Evolutionary conservation across 1,140 invertebrate species (phyloP), one percentile per base, ranked within the genome.

Genomic region (Heliconius eleuchia): DNA sequence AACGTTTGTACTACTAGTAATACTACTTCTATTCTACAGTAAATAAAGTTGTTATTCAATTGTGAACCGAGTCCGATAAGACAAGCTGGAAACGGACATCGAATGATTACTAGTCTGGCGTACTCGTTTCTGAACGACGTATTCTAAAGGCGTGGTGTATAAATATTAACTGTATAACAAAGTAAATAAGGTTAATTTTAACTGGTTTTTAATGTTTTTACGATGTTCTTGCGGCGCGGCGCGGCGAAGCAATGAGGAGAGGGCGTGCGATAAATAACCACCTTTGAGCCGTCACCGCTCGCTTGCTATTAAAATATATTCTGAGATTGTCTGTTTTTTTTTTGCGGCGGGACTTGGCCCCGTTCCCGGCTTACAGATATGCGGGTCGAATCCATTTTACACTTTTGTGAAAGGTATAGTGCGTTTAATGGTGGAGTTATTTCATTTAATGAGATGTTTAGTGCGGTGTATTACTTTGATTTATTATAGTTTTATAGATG

Each of bases 251-350:
- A 91, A 91, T 92, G 91, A 91, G 42, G 89, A 92, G 91, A 94
- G 92, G 92, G 92, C 92, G 92, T 94, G 88, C 90, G 92, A 94
- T 94, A 94, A 94, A 94, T 93, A 92, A 92, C 90, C 91, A 90
- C 91, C 91, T 94, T 93, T 92, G 91, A 87, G 89, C 87, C 89
- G 90, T 93, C 90, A 91, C 91, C 91, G 92, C 88, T 83, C 91
- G 92, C 88, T 83, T 82, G 88, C 89, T 92, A 91, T 91, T 94
- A 91, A 93, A 93, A 92, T 91, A 89, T 90, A 91, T 92, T 92
- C 88, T 74, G 89, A 92, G 91, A 91, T 91, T 91, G 88, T 86
- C 82, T 84, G 42, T 37, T 52, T 86, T 87, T 89, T 92, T 94
- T 92, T 92, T 92, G 88, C 84, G 81, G 80, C 82, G 83, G 80